These are phyloP conservation scores for Allacma fusca DNA, from an alignment of 2,888 invertebrate species.

Conservation along the genomic window DNA sequence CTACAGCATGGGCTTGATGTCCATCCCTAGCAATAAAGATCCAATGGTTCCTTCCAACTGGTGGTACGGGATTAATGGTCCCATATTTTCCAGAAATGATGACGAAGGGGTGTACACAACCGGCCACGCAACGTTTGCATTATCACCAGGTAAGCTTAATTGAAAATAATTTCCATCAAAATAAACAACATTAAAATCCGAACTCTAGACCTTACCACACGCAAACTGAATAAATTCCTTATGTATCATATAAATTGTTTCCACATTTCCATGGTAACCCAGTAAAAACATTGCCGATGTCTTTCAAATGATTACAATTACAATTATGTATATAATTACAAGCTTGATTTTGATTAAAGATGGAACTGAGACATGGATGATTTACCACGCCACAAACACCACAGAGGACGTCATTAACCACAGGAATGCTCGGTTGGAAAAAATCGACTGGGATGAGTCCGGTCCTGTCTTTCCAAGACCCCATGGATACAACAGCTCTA, in stretches of 20 bases:
- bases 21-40: constrained; percentile 47
- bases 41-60: constrained; percentile 52
- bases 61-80: constrained; percentile 45
- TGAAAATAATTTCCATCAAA: too few species aligned
- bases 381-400: constrained; percentile 43
- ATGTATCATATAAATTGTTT: too few species aligned
- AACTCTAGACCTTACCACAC: too few species aligned
- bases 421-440: constrained; percentile 48
- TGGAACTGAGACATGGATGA: constrained; percentile 53
- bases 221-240: too few species aligned
- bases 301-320: too few species aligned
- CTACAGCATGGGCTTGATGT: constrained; percentile 50
- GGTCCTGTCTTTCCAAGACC: constrained; percentile 49
- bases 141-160: constrained; percentile 47
- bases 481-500: constrained; percentile 44
- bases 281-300: too few species aligned
- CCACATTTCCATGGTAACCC: too few species aligned
- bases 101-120: constrained; percentile 51
- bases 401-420: constrained; percentile 37
- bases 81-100: constrained; percentile 52
- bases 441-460: constrained; percentile 47
- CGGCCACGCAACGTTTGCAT: constrained; percentile 53
- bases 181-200: too few species aligned
- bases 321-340: too few species aligned
- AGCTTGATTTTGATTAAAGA: too few species aligned